Conservation (phyloP, 2,888 invertebrate species). For the Himalopsyche tibetana region DNA sequence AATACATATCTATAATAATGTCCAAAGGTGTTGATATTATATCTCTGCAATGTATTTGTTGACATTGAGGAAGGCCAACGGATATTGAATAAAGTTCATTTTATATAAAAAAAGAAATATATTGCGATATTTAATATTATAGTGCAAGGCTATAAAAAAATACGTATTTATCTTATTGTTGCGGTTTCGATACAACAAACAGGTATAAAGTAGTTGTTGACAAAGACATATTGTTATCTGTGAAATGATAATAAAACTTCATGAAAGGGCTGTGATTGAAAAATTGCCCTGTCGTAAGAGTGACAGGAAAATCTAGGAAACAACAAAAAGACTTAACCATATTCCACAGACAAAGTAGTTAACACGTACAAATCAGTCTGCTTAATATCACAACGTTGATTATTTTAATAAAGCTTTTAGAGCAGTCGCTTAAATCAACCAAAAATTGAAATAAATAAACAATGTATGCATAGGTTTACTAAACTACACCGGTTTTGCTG, state of each 20-base stretch:
- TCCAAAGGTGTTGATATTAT: neutral
- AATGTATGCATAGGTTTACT: too few relatives aligned
- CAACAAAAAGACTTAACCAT: too few relatives aligned
- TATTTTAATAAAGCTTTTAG: too few relatives aligned
- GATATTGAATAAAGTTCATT: constrained; percentile 1
- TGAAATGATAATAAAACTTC: neutral
- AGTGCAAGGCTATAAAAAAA: constrained; percentile 28
- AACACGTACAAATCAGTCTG: too few relatives aligned
- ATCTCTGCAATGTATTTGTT: neutral
- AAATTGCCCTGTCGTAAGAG: neutral
- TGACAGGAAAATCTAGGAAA: neutral
- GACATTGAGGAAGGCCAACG: constrained; percentile 28
- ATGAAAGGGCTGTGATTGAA: neutral
- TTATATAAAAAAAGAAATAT: neutral
- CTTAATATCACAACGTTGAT: too few relatives aligned
- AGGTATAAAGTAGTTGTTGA: neutral
- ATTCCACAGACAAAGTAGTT: too few relatives aligned
- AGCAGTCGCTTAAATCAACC: too few relatives aligned
- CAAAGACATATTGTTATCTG: neutral
- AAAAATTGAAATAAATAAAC: too few relatives aligned
- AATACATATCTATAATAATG: neutral
- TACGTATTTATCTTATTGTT: neutral
- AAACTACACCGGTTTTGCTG: too few relatives aligned
- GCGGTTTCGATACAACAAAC: neutral
- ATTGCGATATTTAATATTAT: constrained; percentile 34